These are phyloP conservation scores for Poecile atricapillus DNA, from an alignment of 2,113 vertebrate species.

Conservation along the genomic window DNA sequence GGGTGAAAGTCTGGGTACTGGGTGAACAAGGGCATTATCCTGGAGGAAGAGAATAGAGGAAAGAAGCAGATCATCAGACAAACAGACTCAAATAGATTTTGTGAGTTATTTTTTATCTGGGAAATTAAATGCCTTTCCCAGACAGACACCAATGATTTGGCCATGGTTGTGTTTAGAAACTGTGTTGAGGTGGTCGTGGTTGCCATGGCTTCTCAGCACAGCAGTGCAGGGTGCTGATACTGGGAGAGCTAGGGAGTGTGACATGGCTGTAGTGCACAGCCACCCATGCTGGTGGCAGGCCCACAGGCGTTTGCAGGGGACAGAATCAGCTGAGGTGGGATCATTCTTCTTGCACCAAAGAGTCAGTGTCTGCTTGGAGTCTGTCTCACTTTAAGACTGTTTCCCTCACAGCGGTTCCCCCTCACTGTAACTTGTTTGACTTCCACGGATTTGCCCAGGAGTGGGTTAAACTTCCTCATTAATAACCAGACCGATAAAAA, in stretches of 20 bases:
- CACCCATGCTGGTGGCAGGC: background rate
- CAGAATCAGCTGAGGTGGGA: background rate
- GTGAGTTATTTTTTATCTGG: background rate
- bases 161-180: background rate
- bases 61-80: background rate
- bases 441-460: background rate
- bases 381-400: background rate
- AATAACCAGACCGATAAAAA: slow-evolving; percentile 41
- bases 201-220: background rate
- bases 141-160: background rate
- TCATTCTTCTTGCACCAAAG: background rate
- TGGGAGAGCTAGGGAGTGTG: background rate
- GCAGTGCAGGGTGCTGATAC: background rate
- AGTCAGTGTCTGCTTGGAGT: background rate
- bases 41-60: background rate
- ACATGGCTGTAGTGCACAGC: background rate
- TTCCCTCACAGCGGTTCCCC: background rate
- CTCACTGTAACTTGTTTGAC: background rate
- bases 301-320: background rate
- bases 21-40: background rate
- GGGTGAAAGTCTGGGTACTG: background rate
- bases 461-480: slow-evolving; percentile 42
- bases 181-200: background rate
- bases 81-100: background rate
- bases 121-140: background rate